Percentiles rank a stretch among this genome's conserved stretches.
Evolutionary conservation across 2,888 invertebrate genomes (phyloP).

Genomic region (Morpho deidamia): DNA sequence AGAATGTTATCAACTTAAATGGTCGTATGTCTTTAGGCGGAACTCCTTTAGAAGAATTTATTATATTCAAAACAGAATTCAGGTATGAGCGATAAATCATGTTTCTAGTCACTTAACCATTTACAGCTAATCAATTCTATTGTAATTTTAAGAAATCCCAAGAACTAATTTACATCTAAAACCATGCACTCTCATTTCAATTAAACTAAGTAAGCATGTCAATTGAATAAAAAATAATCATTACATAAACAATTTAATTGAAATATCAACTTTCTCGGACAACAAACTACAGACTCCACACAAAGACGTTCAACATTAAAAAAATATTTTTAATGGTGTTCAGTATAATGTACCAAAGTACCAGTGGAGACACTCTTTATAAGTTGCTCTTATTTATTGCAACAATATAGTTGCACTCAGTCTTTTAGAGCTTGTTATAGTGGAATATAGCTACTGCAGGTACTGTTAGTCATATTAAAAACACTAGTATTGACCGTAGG

Average conservation of each 20-base stretch:
- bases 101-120: conserved; percentile 23
- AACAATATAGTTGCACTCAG: too few relatives aligned
- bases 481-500: too few relatives aligned
- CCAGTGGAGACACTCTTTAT: too few relatives aligned
- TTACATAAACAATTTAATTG: conserved; percentile 75
- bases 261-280: conserved; percentile 71
- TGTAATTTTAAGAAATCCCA: conserved; percentile 47
- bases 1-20: conserved; percentile 12
- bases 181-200: conserved; percentile 67
- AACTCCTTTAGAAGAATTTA: conserved; percentile 39
- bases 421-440: too few relatives aligned
- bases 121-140: conserved; percentile 61
- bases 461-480: too few relatives aligned
- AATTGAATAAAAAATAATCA: conserved; percentile 73
- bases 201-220: conserved; percentile 73
- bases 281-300: conserved; percentile 73
- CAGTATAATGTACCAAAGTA: neutral
- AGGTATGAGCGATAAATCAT: conserved; percentile 32
- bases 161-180: conserved; percentile 66
- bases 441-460: too few relatives aligned
- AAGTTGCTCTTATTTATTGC: too few relatives aligned
- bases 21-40: conserved; percentile 41
- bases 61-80: conserved; percentile 27
- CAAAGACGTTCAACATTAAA: conserved; percentile 53
- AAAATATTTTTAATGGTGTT: conserved; percentile 3